A percentile compares a stretch with the other conserved stretches of the same genome.
Evolutionary conservation across 2,888 invertebrate species (phyloP).

Genomic region (Cephalotes varians): DNA sequence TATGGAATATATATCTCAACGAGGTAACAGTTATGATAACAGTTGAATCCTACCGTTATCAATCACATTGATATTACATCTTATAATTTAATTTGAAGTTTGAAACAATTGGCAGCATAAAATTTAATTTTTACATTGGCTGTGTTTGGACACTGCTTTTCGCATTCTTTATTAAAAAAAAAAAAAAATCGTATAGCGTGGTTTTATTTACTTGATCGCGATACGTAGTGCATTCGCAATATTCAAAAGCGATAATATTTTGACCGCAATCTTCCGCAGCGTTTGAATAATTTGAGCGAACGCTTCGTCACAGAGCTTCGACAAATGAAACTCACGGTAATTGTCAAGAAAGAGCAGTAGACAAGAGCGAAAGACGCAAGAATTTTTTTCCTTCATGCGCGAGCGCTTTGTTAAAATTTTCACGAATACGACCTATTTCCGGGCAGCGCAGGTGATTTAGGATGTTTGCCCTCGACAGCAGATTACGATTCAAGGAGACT

Average conservation of each 20-base stretch:
- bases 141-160: background rate
- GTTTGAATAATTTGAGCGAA: conserved; percentile 13
- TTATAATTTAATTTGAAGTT: background rate
- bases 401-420: conserved; percentile 46
- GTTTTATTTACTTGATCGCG: background rate
- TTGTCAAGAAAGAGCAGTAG: background rate
- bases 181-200: background rate
- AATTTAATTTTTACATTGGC: background rate
- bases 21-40: background rate
- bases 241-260: background rate
- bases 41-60: too few species aligned
- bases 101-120: background rate
- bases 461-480: conserved; percentile 57
- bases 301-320: background rate
- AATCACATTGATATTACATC: background rate
- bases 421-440: conserved; percentile 51
- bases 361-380: conserved; percentile 7
- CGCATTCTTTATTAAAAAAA: background rate
- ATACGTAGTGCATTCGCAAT: background rate
- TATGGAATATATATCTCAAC: background rate
- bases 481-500: conserved; percentile 65
- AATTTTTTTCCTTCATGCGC: conserved; percentile 13
- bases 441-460: conserved; percentile 55
- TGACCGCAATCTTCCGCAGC: background rate
- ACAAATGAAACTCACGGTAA: background rate